These are phyloP conservation scores for Pachycephala philippinensis DNA, from an alignment of 2,113 vertebrate species.

Conservation along the genomic window DNA sequence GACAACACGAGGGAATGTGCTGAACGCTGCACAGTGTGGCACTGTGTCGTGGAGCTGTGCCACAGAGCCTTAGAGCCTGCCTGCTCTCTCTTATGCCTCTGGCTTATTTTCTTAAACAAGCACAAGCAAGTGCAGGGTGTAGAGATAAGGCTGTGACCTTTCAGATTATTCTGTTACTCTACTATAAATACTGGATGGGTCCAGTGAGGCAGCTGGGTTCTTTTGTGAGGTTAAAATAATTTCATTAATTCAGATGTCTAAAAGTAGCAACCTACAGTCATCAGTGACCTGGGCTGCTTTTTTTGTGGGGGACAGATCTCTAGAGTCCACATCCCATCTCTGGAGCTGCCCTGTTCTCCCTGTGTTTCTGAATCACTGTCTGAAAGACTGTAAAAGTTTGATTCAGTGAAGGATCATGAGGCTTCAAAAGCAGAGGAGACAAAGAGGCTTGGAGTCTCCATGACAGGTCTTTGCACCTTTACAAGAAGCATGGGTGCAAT, in stretches of 20 bases:
- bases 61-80: neutral
- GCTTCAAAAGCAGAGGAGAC: neutral
- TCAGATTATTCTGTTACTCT: neutral
- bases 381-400: neutral
- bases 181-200: neutral
- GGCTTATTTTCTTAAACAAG: neutral
- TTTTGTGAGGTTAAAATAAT: slow-evolving; percentile 9
- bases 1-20: neutral
- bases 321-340: neutral
- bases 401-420: neutral
- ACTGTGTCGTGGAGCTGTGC: neutral
- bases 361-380: neutral
- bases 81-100: neutral
- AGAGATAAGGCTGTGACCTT: slow-evolving; percentile 20
- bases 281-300: neutral
- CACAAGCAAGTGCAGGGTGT: neutral
- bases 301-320: neutral
- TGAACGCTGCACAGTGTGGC: accelerated
- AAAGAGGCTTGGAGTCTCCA: neutral
- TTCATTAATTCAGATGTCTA: neutral
- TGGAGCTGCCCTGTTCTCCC: neutral
- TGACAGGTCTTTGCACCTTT: neutral
- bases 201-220: neutral
- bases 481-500: neutral
- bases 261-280: neutral